Evolutionary conservation across 2,113 vertebrate genomes (phyloP), one percentile per base, ranked within the genome.

Genomic region (Rhynchomys soricoides): DNA sequence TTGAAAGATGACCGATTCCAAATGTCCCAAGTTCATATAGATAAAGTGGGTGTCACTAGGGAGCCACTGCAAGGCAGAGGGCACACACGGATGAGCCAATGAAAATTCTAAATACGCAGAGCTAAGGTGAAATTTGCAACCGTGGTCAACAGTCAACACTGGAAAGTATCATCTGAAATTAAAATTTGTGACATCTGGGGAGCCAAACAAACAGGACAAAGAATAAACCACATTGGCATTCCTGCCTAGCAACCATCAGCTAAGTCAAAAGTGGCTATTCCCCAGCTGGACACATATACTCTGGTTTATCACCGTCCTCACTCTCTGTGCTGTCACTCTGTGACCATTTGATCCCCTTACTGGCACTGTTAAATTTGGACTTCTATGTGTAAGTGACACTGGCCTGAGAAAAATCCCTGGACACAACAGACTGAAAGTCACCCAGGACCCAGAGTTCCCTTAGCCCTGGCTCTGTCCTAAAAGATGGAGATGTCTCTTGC

Each of bases 151-250:
- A 43, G 88, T 82, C 73, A 55, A 59, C 68, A 37, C 57, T 57
- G 26, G 31, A n/a, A 93, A 88, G n/a, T 68, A 75, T 43, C 75
- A 57, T 62, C 48, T 40, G 37, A 71, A 97, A 85, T 95, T 85
- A 50, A 88, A 70, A 78, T 24, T 2, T 50, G 29, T 57, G 77
- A n/a, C 45, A 86, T 83, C 82, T 74, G 12, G 40, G 66, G 19
- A 37, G 34, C 17, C 48, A 83, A 79, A 57, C 31, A 81, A 93
- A 77, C 15, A 94, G 73, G 21, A 34, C 75, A 59, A 7, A 57
- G 37, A 29, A 17, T 55, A 89, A 81, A 48, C 0, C n/a, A 16
- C 19, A 7, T 15, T 57, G 29, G 3, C 19, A 22, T 52, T 59
- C n/a, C 83, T 94, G 40, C 17, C 74, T 81, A 37, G 62, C 40